Evolutionary conservation across 2,113 vertebrate species (phyloP), one percentile per base, ranked within the genome.

Genomic region (Spea bombifrons): DNA sequence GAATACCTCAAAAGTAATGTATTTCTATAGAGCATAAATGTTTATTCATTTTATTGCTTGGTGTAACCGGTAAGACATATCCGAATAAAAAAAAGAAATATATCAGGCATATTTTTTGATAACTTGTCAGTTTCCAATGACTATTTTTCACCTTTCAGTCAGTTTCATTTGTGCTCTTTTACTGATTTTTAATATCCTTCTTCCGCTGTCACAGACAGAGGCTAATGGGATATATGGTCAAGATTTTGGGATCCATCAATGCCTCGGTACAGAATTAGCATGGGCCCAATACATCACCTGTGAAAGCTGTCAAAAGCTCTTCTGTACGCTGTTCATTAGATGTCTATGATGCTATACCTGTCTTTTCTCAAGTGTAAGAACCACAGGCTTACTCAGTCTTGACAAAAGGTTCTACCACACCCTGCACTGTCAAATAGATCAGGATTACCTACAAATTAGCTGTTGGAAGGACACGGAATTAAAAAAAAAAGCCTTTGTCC

Each of bases 191-290:
- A 84, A 92, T 92, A 93, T 94, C 90, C 92, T 94, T 94, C 93
- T 95, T 90, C 94, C 90, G 84, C 92, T 96, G 95, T 95, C 95
- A 96, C 83, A 92, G 95, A 93, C 93, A 95, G 95, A 92, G 96
- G 96, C 94, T 98, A 99, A 98, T 97, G 93, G 95, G 95, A 97
- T 91, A 91, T 94, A 93, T 94, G 96, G 95, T 96, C 95, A 96
- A 96, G 94, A 95, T 96, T 97, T 97, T 91, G 94, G 96, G 94
- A 96, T 95, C 96, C 95, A 94, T 98, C 96, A 97, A 90, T 90
- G 93, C 91, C 91, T 94, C 90, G 84, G 89, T 91, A 87, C 92
- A 92, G 92, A 95, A 96, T 97, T 95, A 98, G 94, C 95, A 95
- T 92, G 93, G 93, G 88, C 91, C 91, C 92, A 90, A 90, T 91